These are phyloP conservation scores for Cremastobaeus sp. DNA, from an alignment of 2,888 invertebrate genomes.

Conservation along the genomic window DNA sequence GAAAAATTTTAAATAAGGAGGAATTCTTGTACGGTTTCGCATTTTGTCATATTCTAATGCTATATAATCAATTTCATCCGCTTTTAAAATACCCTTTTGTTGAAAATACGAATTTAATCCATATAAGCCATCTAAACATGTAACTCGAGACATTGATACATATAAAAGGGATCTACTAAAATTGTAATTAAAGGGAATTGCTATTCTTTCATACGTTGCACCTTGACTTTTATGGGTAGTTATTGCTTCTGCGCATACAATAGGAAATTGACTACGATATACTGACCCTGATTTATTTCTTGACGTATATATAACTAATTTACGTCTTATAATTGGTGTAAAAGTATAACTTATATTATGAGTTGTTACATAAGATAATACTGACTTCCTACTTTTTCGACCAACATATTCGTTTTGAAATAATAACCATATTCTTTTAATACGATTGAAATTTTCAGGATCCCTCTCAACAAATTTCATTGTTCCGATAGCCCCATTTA, in stretches of 20 bases:
- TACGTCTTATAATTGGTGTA: slow-evolving; percentile 11
- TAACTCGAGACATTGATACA: slow-evolving; percentile 40
- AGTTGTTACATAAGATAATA: slow-evolving; percentile 4
- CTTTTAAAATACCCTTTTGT: slow-evolving; percentile 2
- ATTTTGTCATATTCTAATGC: no score
- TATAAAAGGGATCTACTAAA: slow-evolving; percentile 38
- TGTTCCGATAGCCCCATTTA: no score
- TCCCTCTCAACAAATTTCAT: no score
- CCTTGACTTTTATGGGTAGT: no score
- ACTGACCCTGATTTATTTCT: not conserved
- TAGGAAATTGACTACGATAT: slow-evolving; percentile 39
- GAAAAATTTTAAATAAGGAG: slow-evolving; percentile 16
- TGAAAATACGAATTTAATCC: slow-evolving; percentile 2
- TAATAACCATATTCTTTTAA: slow-evolving; percentile 17
- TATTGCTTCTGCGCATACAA: no score
- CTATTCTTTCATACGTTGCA: slow-evolving; percentile 36
- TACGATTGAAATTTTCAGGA: slow-evolving; percentile 11
- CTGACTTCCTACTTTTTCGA: slow-evolving; percentile 9
- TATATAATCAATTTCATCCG: slow-evolving; percentile 30
- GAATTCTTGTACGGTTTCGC: slow-evolving; percentile 7
- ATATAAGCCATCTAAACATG: slow-evolving; percentile 32
- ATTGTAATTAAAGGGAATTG: slow-evolving; percentile 34
- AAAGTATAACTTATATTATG: not conserved
- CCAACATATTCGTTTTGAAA: slow-evolving; percentile 24
- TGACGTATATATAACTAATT: not conserved